Base-by-base conservation (phyloP, 2,113 vertebrate genomes). In the Stigmatopora argus region DNA sequence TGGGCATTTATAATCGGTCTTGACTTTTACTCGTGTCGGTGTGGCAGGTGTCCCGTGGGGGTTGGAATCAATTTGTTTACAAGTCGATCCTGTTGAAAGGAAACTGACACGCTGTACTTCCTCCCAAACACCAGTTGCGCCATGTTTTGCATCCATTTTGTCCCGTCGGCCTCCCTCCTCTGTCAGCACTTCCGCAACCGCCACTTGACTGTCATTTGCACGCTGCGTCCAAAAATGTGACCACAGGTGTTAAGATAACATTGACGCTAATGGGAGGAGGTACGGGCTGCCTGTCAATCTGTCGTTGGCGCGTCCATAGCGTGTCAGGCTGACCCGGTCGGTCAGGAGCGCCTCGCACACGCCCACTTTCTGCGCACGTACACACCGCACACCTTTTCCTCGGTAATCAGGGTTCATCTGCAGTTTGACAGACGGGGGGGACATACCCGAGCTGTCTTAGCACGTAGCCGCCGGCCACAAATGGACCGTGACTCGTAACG, bases 131-230 rank as follows among this genome's bases (percentile, higher is more conserved):
- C 86, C 85, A 83, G 86, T 89, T 87, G 82, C 80, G 74, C 48
- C 81, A 66, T 70, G 67, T 85, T 91, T 91, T 91, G 90, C 89
- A 91, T 91, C 66, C 67, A 73, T 75, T 88, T 84, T 67, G 69
- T 76, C 23, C 48, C 14, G 75, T 69, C 81, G 87, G 86, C 74
- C 79, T 78, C 62, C 69, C 44, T 8, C 63, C 31, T 65, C 69
- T 70, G 65, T 75, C 76, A 26, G 66, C 48, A 19, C 80, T 86
- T 89, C 83, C 77, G 72, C 34, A 11, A 11, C 35, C 70, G 62
- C 70, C 48, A 49, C 44, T 31, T 1, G 18, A 23, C 35, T 11
- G 15, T 21, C 5, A 87, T 90, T 91, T 91, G 87, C 87, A 87
- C 88, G 34, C 62, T 23, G 57, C 38, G 17, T 31, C 14, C 0